Conservation (phyloP, 2,888 invertebrate species). For the Himalopsyche tibetana region DNA sequence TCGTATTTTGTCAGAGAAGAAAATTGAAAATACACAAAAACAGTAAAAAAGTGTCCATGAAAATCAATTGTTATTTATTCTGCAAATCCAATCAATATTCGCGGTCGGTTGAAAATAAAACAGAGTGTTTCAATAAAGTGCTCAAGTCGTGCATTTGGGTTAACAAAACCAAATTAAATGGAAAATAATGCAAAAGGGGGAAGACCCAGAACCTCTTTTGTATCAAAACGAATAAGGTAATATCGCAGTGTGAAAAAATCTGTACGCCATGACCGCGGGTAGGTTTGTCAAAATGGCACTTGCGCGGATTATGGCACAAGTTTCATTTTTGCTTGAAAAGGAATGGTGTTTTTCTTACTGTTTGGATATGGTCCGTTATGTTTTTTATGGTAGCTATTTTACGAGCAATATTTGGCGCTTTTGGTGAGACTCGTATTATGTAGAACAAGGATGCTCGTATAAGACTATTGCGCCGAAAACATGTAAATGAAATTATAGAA, state of each 20-base stretch:
- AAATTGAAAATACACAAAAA: constrained; percentile 26
- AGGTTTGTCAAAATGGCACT: constrained; percentile 39
- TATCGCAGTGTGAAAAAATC: constrained; percentile 44
- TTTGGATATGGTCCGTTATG: constrained; percentile 44
- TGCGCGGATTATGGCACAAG: constrained; percentile 34
- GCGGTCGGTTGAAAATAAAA: constrained; percentile 30
- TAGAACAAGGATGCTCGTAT: constrained; percentile 46
- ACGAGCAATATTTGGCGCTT: constrained; percentile 56
- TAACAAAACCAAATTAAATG: constrained; percentile 34
- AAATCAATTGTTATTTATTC: constrained; percentile 31
- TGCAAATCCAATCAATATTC: constrained; percentile 30
- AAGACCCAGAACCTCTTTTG: neutral
- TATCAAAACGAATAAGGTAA: constrained; percentile 34
- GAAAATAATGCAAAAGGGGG: constrained; percentile 30
- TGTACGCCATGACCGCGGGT: constrained; percentile 47
- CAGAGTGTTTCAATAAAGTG: constrained; percentile 30
- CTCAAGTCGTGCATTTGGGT: constrained; percentile 32
- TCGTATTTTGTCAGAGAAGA: constrained; percentile 12
- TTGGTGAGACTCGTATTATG: constrained; percentile 49
- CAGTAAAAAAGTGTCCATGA: constrained; percentile 5
- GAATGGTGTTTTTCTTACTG: constrained; percentile 45
- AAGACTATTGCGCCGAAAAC: constrained; percentile 35
- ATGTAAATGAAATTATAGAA: neutral
- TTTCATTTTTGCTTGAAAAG: constrained; percentile 49
- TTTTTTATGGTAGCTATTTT: constrained; percentile 54